These are phyloP conservation scores for Azorinus chamasolen DNA, from an alignment of 2,888 invertebrate genomes.

Conservation along the genomic window DNA sequence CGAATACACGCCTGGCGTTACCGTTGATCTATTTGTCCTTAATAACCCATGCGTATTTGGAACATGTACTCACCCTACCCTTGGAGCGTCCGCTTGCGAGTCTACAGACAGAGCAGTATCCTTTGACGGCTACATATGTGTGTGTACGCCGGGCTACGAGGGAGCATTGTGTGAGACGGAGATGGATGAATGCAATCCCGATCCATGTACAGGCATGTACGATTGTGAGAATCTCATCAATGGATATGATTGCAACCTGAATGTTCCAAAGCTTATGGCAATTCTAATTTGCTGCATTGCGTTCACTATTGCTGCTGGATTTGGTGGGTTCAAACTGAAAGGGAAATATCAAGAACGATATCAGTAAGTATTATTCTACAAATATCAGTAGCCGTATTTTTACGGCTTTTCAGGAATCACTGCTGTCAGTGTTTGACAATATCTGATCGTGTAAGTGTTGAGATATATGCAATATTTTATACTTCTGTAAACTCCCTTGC, in stretches of 20 bases:
- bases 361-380: constrained; percentile 7
- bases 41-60: constrained; percentile 64
- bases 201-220: constrained; percentile 60
- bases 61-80: constrained; percentile 32
- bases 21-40: constrained; percentile 38
- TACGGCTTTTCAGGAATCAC: too few relatives aligned
- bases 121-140: constrained; percentile 57
- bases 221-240: constrained; percentile 63
- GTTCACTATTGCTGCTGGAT: neutral
- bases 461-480: too few relatives aligned
- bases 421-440: too few relatives aligned
- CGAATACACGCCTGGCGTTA: constrained; percentile 42
- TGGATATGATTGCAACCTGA: constrained; percentile 62
- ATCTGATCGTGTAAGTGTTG: too few relatives aligned
- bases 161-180: constrained; percentile 65
- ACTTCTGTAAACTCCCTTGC: too few relatives aligned
- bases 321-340: neutral
- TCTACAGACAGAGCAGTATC: constrained; percentile 44
- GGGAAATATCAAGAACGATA: neutral
- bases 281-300: constrained; percentile 46
- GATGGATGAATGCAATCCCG: constrained; percentile 58
- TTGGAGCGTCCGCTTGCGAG: constrained; percentile 35
- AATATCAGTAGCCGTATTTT: too few relatives aligned
- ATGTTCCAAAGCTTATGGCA: constrained; percentile 58
- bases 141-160: constrained; percentile 64